phyloP scores from a whole-genome alignment of 2,888 invertebrate genomes.

The Nesidiocoris tenuis region DNA sequence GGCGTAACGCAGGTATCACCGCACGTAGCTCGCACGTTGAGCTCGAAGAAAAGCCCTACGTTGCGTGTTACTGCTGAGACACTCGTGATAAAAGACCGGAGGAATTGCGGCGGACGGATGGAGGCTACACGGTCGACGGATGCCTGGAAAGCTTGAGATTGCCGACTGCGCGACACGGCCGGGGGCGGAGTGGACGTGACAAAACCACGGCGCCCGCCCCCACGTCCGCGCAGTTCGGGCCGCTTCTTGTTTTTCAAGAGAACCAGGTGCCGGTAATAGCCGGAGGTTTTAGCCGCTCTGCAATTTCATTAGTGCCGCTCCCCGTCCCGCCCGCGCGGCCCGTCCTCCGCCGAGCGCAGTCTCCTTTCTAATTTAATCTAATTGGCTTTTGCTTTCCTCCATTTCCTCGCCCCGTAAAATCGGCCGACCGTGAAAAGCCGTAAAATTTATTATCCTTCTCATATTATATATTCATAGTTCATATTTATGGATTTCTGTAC shows the following conservation, averaged over 20 bases:
- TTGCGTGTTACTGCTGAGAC: not conserved
- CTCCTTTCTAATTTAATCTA: constrained; percentile 23
- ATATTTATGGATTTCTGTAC: no score
- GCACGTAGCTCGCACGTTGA: not conserved
- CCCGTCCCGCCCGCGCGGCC: not conserved
- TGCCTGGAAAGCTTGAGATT: not conserved
- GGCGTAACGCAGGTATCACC: not conserved
- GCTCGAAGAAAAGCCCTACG: not conserved
- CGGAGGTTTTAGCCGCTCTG: constrained; percentile 23
- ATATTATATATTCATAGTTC: no score
- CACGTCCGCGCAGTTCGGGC: not conserved
- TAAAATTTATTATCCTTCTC: no score
- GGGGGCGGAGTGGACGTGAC: not conserved
- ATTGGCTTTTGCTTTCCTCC: no score
- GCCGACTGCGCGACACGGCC: not conserved
- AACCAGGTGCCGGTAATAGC: constrained; percentile 28
- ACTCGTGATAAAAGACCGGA: not conserved
- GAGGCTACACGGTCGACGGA: not conserved
- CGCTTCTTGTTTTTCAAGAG: constrained; percentile 7
- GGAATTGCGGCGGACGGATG: not conserved
- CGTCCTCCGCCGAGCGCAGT: not conserved
- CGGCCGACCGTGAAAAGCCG: no score
- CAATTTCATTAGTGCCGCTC: constrained; percentile 17
- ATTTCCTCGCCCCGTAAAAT: no score
- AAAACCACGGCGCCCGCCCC: not conserved